phyloP scores from a whole-genome alignment of 2,888 invertebrate genomes.

The Lepidocyrtinus sp. region DNA sequence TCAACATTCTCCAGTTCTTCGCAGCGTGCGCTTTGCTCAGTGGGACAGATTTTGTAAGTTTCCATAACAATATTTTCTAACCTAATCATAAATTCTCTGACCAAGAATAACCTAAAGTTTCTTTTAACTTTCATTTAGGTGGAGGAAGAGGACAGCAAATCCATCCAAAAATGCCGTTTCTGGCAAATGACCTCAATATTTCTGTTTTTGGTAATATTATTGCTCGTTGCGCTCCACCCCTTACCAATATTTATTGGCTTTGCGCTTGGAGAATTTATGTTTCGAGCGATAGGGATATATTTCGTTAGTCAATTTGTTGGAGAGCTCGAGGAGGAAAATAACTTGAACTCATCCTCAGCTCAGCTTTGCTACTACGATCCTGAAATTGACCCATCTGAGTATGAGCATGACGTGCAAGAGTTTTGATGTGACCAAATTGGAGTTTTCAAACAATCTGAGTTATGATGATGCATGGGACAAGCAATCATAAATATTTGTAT shows the following conservation, averaged over 20 bases:
- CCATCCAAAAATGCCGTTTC: constrained; percentile 65
- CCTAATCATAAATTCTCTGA: too few relatives aligned
- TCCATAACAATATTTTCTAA: not conserved
- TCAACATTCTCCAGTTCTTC: constrained; percentile 66
- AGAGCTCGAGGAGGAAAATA: constrained; percentile 63
- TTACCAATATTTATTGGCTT: constrained; percentile 53
- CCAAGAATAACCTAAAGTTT: not conserved
- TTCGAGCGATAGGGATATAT: constrained; percentile 62
- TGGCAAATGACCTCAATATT: constrained; percentile 65
- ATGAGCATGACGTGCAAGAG: constrained; percentile 59
- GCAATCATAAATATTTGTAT: not conserved
- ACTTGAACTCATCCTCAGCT: constrained; percentile 59
- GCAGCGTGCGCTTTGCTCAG: constrained; percentile 65
- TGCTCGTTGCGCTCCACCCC: constrained; percentile 60
- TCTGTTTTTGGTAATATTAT: constrained; percentile 61
- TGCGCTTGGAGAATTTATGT: constrained; percentile 57
- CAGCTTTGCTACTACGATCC: constrained; percentile 63
- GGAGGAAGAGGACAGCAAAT: constrained; percentile 65
- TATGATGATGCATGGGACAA: not conserved
- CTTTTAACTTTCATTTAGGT: constrained; percentile 31
- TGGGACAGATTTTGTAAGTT: constrained; percentile 62
- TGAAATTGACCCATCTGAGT: constrained; percentile 57
- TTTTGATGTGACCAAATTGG: constrained; percentile 27
- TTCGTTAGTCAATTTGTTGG: constrained; percentile 62
- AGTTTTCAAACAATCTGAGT: not conserved